Evolutionary conservation across 2,888 invertebrate genomes (phyloP).

Genomic region (Mesorhabditis sp.): DNA sequence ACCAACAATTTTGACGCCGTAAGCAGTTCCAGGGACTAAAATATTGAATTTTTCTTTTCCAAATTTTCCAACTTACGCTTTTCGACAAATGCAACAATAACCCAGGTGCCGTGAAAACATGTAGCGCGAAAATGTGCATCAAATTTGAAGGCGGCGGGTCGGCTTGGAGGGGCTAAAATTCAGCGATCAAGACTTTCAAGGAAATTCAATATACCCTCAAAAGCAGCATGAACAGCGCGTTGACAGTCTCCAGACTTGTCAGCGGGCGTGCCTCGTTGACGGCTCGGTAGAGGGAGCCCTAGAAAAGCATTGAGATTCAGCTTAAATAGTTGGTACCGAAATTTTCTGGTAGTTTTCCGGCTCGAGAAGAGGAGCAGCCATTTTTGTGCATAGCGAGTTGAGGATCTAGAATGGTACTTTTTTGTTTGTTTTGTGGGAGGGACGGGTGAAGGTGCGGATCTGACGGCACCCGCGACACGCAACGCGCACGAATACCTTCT

Average conservation of each 20-base stretch:
- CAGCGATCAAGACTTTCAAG: slow-evolving; percentile 6
- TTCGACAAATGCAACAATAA: slow-evolving; percentile 29
- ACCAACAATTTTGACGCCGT: not conserved
- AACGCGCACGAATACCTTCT: no score
- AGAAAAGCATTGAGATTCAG: slow-evolving; percentile 7
- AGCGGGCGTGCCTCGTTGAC: slow-evolving; percentile 30
- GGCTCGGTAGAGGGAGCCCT: slow-evolving; percentile 25
- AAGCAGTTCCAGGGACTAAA: not conserved
- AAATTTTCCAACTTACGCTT: slow-evolving; percentile 18
- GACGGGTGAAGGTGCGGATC: no score
- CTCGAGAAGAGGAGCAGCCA: slow-evolving; percentile 28
- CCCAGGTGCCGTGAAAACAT: slow-evolving; percentile 36
- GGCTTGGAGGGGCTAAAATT: not conserved
- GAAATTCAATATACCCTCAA: slow-evolving; percentile 13
- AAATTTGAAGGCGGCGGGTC: slow-evolving; percentile 2
- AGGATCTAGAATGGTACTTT: no score
- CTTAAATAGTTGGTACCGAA: slow-evolving; percentile 63
- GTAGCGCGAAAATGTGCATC: slow-evolving; percentile 19
- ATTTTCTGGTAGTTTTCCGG: slow-evolving; percentile 64
- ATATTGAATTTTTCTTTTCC: not conserved
- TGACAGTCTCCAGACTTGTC: slow-evolving; percentile 30
- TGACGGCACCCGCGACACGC: no score
- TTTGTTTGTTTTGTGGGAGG: no score
- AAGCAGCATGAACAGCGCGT: slow-evolving; percentile 41
- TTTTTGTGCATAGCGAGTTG: slow-evolving; percentile 45